A percentile compares a stretch with the other conserved stretches of the same genome.
Evolutionary conservation across 2,797 vertebrate species (phyloP).

Genomic region (Crax fasciolata): DNA sequence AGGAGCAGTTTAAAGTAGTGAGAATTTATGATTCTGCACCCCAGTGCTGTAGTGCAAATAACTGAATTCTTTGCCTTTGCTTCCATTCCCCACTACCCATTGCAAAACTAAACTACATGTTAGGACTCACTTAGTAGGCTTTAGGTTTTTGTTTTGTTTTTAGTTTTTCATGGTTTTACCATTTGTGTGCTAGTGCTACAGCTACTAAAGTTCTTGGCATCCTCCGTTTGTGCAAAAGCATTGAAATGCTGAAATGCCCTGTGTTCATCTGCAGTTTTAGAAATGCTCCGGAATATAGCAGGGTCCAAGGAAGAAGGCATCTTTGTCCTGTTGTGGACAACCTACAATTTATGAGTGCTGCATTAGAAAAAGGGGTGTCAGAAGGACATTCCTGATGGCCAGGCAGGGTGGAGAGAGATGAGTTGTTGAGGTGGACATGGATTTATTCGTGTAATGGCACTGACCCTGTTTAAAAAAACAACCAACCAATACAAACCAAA

Average conservation of each 20-base stretch:
- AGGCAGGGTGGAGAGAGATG: not conserved
- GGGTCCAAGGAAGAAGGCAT: not conserved
- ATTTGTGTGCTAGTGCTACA: not conserved
- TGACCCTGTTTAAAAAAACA: not conserved
- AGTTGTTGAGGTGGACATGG: not conserved
- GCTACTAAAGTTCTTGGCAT: not conserved
- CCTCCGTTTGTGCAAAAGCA: not conserved
- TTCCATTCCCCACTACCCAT: accelerated
- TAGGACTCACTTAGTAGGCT: not conserved
- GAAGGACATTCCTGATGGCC: not conserved
- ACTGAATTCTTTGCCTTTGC: not conserved
- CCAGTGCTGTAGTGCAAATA: not conserved
- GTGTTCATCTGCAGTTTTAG: not conserved
- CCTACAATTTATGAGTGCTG: not conserved
- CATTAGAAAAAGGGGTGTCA: not conserved
- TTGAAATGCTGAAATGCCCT: not conserved
- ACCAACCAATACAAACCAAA: not conserved
- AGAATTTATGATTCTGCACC: not conserved
- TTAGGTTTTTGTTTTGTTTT: not conserved
- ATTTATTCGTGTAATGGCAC: not conserved
- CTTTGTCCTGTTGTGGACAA: not conserved
- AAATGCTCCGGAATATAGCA: not conserved
- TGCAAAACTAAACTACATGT: not conserved
- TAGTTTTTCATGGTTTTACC: not conserved
- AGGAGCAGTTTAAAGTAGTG: not conserved